Evolutionary conservation across 2,113 vertebrate species (phyloP).

Genomic region (Rhabdornis inornatus): DNA sequence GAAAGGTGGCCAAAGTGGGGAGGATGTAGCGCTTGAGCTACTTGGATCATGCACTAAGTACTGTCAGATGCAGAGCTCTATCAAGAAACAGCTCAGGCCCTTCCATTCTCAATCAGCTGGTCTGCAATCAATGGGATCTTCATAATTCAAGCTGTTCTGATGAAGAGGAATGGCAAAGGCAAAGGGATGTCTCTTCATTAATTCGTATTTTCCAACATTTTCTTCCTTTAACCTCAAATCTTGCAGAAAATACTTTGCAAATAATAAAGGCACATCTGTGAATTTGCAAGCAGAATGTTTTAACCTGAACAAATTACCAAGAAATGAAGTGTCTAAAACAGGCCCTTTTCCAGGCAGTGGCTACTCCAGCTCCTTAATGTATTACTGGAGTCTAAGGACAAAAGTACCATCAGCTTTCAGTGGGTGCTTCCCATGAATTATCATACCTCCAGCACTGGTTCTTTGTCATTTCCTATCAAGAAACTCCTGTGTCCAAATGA

Average conservation of each 20-base stretch:
- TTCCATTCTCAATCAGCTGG: neutral
- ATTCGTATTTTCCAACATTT: neutral
- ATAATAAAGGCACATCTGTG: neutral
- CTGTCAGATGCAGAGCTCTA: neutral
- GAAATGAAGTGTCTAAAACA: neutral
- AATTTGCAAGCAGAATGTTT: neutral
- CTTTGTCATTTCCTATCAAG: neutral
- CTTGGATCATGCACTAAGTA: neutral
- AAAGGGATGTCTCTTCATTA: neutral
- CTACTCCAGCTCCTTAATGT: neutral
- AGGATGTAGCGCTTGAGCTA: neutral
- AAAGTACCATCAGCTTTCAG: neutral
- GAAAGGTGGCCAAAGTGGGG: neutral
- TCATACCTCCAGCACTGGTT: neutral
- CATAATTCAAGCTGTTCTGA: neutral
- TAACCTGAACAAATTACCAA: neutral
- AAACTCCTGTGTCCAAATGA: neutral
- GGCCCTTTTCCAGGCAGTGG: neutral
- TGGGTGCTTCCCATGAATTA: neutral
- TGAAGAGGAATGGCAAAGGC: neutral
- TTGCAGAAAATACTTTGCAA: neutral
- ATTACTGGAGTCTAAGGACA: neutral
- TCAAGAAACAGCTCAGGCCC: neutral
- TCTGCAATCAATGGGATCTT: neutral
- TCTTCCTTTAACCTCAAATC: neutral